Evolutionary conservation across 2,113 vertebrate genomes (phyloP), one percentile per base, ranked within the genome.

Genomic region (Caloenas nicobarica): DNA sequence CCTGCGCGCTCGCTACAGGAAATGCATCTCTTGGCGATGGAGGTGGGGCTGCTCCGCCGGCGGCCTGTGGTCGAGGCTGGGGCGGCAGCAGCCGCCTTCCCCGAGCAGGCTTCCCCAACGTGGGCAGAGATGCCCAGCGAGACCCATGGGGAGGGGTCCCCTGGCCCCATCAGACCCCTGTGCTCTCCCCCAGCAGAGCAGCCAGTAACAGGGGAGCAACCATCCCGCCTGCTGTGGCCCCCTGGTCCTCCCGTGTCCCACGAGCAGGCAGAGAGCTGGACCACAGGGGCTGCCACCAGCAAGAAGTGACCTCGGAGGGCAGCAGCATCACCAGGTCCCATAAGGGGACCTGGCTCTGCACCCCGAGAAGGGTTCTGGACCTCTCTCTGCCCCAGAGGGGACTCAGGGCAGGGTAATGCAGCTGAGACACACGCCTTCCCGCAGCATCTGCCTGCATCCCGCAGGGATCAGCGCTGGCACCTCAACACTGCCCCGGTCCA

Each of bases 1-100:
- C 95, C 96, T 93, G 92, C 88, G 56, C 93, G 93, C 93, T 60
- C 46, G 79, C 92, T 73, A 96, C 98, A 98, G 98, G 98, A 98
- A 98, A 97, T 95, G 96, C 97, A 95, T 81, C 96, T 57, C 97
- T 57, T 29, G 94, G 94, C 92, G 93, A 48, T 87, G 80, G 97
- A 98, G 97, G 95, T 96, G 97, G 98, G 91, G 98, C 97, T 7
- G 96, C 97, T 95, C 89, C 91, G 44, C 38, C 56, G 56, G 38
- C 29, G 5, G 80, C 73, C 82, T 53, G 95, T 60, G 97, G 95
- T 88, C 96, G 79, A 54, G 92, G 76, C 95, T 89, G 94, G 70
- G 78, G 36, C 7, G 48, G 60, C 58, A 1, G 90, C 81, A 7
- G 44, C 9, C 57, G 53, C 68, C 46, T 81, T 24, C 22, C 25